Percentiles rank a stretch among this genome's conserved stretches.
phyloP scores from a whole-genome alignment of 2,113 vertebrate species.

The Megaptera novaeangliae region DNA sequence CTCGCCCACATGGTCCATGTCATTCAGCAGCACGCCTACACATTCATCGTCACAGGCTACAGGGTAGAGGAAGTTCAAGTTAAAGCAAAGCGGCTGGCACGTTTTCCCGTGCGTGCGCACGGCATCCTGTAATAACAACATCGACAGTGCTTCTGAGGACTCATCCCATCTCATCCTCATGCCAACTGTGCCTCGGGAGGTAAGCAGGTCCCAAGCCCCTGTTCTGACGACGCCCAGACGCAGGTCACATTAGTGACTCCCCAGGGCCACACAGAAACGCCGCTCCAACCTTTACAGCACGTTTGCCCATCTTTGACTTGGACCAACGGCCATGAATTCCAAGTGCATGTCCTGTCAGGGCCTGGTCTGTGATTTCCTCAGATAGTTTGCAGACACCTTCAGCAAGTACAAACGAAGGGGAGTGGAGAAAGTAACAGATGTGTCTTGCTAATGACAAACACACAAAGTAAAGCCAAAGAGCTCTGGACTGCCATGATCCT shows the following conservation, averaged over 20 bases:
- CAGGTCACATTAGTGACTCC: background rate
- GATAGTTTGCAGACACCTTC: background rate
- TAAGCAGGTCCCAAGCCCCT: rapidly evolving
- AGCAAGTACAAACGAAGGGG: background rate
- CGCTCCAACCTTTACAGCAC: rapidly evolving
- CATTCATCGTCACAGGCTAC: conserved; percentile 92
- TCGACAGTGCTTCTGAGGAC: rapidly evolving
- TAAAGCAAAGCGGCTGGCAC: background rate
- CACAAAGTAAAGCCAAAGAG: background rate
- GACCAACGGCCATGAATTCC: background rate
- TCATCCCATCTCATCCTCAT: no score
- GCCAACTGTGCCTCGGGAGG: rapidly evolving
- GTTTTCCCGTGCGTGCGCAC: rapidly evolving
- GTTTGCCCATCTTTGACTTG: background rate
- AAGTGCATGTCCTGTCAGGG: background rate
- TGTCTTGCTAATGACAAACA: background rate
- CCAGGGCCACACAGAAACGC: background rate
- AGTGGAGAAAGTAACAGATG: background rate
- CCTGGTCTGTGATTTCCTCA: background rate
- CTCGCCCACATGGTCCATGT: conserved; percentile 78
- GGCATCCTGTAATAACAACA: rapidly evolving
- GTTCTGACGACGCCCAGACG: background rate
- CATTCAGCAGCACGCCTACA: conserved; percentile 84
- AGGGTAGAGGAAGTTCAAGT: background rate
- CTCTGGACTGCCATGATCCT: background rate